phyloP scores from a whole-genome alignment of 2,797 vertebrate genomes.

The Bryconaethiops microstoma region DNA sequence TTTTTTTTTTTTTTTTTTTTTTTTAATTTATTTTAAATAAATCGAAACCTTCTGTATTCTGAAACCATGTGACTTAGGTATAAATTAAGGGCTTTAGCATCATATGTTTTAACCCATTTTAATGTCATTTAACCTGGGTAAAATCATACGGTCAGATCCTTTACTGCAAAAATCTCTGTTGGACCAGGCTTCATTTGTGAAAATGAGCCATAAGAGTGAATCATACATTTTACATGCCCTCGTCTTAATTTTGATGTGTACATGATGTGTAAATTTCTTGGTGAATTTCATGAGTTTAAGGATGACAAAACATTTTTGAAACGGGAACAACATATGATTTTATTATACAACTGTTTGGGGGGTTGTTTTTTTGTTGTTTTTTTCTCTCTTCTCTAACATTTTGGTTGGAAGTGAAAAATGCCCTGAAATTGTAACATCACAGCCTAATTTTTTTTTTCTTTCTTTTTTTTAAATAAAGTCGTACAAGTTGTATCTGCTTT shows the following conservation, averaged over 20 bases:
- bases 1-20: background rate
- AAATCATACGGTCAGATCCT: background rate
- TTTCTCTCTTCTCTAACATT: no score
- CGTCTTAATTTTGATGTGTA: background rate
- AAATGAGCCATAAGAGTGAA: background rate
- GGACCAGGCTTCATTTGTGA: background rate
- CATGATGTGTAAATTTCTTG: background rate
- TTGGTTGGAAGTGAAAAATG: no score
- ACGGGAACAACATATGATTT: no score
- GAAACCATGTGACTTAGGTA: slow-evolving; percentile 79
- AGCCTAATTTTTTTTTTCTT: no score
- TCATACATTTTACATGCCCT: background rate
- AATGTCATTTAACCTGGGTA: slow-evolving; percentile 72
- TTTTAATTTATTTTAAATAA: no score
- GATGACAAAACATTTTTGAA: no score
- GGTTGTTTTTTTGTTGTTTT: no score
- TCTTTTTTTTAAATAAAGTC: no score
- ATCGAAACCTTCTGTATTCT: slow-evolving; percentile 83
- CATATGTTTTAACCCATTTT: slow-evolving; percentile 30
- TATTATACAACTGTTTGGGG: no score
- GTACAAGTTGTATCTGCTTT: no score
- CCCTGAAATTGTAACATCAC: no score
- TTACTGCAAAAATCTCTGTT: background rate
- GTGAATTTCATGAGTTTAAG: background rate
- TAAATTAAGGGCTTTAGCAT: slow-evolving; percentile 83